Base-by-base conservation (phyloP, 23 tunicate genomes). In the Halocynthia aurantium region DNA sequence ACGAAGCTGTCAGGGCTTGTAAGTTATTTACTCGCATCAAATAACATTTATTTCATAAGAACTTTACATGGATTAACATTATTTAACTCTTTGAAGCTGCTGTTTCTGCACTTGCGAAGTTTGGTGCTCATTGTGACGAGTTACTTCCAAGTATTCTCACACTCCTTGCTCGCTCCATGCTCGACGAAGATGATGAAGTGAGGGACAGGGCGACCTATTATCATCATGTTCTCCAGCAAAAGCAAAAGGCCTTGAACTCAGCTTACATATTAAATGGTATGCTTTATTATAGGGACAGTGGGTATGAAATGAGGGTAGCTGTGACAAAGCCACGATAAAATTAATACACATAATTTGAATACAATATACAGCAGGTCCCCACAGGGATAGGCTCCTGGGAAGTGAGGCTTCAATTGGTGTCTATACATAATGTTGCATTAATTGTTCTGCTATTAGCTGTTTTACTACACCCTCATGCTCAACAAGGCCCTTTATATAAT, bases 141-240 rank as follows among this genome's bases (percentile, higher is more conserved):
- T 91, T 94, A 58, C 81, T 84, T 0, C 84, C 89, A 55, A 81
- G 87, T 73, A 84, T 94, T 71, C 82, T 94, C 62, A 84, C 91
- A 6, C 91, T 94, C 64, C 91, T 94, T 44, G 62, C 81, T 6
- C 84, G 93, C 51, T 94, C 99, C 11, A 94, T 94, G 99, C 56
- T 88, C 83, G 99, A 94, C 78, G 99, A 88, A 53, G 99, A 94
- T 70, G 99, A 94, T 76, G 99, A 94, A 78, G 99, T 94, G 51
- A 64, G 99, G 11, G 99, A 94, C 57, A 90, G 99, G 17, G 99
- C 99, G 51, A 94, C 99, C 22, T 94, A 88, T 67, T 94, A 86
- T 72, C 81, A 78, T 84, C 94, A 88, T 84, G 70, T 84, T 5
- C 86, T 94, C 11, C 54, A 72, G 11, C 84, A 84, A 22, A 72